Evolutionary conservation across 1,140 invertebrate genomes (phyloP), one percentile per base, ranked within the genome.

Genomic region (Drosophila mauritiana): DNA sequence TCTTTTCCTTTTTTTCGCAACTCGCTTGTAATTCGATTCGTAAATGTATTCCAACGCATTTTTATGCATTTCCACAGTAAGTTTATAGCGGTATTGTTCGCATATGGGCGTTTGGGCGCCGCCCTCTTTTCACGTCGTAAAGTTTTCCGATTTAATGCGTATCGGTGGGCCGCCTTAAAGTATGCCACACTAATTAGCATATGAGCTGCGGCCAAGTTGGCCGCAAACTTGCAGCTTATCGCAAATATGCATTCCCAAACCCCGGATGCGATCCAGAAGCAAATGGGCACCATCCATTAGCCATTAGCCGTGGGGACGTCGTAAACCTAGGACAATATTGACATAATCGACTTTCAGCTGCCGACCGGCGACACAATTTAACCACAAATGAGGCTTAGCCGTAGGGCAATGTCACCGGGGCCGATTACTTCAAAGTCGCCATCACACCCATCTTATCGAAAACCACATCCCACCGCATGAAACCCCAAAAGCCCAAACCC

Each of bases 291-390:
- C 78, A 78, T 54, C 69, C 68, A 68, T 68, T 80, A 56, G 63
- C 81, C 78, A 86, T 86, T 86, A 82, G 75, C 65, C 79, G 65
- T 59, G 59, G 65, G 42, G 25, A 4, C 48, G 27, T 51, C 48
- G 49, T 22, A 52, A 39, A 36, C 56, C 61, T 73, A 40, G 20
- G 36, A 88, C 76, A 89, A 88, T 88, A 89, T 88, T 88, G 85
- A 88, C 84, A 84, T 89, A 89, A 88, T 88, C 84, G 84, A 89
- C 85, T 89, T 88, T 89, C 67, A 76, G 84, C 84, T 74, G 84
- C 78, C 80, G 77, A 48, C 81, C 58, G 68, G 61, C 73, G 83
- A 89, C 80, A 89, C 84, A 84, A 80, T 88, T 80, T 74, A 82
- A 88, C 84, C 84, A 80, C 84, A 88, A 88, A 88, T 88, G 84